A percentile compares a stretch with the other conserved stretches of the same genome.
Evolutionary conservation across 2,888 invertebrate species (phyloP).

Genomic region (Heliconius hortense): DNA sequence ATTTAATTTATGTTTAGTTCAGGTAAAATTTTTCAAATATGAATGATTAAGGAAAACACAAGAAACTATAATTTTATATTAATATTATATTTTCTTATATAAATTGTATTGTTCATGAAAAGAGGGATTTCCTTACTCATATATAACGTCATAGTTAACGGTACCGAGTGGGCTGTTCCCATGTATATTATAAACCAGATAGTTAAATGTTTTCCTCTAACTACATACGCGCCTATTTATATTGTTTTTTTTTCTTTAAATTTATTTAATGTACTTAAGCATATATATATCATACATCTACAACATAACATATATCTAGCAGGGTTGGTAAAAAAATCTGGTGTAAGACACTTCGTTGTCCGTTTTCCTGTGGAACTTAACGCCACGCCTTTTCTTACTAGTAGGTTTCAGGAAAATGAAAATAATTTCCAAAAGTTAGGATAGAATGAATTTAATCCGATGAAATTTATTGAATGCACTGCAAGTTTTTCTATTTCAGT

Average conservation of each 20-base stretch:
- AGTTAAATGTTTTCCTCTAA: constrained; percentile 9
- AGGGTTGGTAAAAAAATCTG: neutral
- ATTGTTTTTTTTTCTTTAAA: neutral
- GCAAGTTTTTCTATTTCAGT: no score
- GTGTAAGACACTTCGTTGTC: neutral
- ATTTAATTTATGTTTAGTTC: neutral
- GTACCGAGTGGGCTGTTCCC: constrained; percentile 27
- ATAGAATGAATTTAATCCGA: no score
- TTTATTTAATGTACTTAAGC: no score
- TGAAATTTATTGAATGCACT: no score
- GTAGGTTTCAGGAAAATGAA: no score
- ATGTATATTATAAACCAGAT: neutral
- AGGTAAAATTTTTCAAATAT: neutral
- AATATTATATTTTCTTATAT: constrained; percentile 16
- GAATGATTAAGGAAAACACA: constrained; percentile 3
- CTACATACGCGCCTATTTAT: neutral
- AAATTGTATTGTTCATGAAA: neutral
- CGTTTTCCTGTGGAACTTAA: no score
- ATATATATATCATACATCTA: no score
- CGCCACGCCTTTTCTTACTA: neutral
- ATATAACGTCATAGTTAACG: constrained; percentile 25
- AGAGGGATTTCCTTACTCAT: constrained; percentile 25
- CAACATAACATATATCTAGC: no score
- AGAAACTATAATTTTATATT: neutral
- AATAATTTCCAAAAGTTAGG: neutral